Evolutionary conservation across 1,140 invertebrate genomes (phyloP), one percentile per base, ranked within the genome.

Genomic region (Akabosia matsudoensis): DNA sequence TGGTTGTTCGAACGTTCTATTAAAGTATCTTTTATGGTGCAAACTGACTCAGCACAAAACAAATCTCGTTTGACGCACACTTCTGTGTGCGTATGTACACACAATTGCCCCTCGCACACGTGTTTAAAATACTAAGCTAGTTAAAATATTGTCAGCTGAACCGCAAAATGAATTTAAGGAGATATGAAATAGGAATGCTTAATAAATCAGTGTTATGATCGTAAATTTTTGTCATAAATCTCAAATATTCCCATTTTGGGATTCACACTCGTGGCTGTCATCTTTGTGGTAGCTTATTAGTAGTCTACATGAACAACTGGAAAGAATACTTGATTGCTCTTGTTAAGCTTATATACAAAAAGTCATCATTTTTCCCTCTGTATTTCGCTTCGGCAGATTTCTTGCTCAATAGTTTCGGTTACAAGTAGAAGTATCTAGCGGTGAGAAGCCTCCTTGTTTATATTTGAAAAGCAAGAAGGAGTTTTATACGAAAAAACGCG

Each of bases 161-260:
- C 54, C 54, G 54, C 7, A 56, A 56, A 10, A 56, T 13, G 24
- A 22, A 56, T 10, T 7, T 18, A 18, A 45, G 18, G 37, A 45
- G 37, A 45, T 10, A 45, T 10, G 37, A 45, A 18, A 45, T 45
- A 45, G 37, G 24, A 22, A 24, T 13, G 10, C 54, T 24, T 56
- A 56, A 56, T 56, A 56, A 56, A 56, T 56, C 54, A 56, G 54
- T 56, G 54, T 56, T 56, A 56, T 22, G 54, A 56, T 56, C 54
- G 24, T 56, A 56, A 56, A 56, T 56, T 56, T n/a, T 56, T 56
- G 54, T 56, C 54, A 56, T 56, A 56, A 56, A 56, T 56, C 54
- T 56, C n/a, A 56, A 56, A 56, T 56, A 56, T 56, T 56, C n/a
- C 54, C 54, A 56, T 56, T 22, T 56, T 56, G 14, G 54, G 54